Evolutionary conservation across 2,888 invertebrate species (phyloP), one percentile per base, ranked within the genome.

Genomic region (Autographa gamma): DNA sequence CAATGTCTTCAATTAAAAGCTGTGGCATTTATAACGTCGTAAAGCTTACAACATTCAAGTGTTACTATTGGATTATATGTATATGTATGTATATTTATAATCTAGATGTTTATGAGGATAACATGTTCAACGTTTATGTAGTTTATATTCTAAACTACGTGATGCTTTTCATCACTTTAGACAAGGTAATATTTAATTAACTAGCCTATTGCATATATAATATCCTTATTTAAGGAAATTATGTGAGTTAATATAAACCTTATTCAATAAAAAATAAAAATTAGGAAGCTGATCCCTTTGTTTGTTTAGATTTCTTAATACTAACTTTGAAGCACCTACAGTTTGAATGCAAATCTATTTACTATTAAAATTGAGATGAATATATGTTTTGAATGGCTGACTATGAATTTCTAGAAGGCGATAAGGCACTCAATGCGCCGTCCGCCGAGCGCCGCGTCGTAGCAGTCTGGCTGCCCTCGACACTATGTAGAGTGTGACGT

Each of bases 401-500:
- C 77, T 73, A 73, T 73, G 69, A 71, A 76, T 69, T 71, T 74
- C 32, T 74, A 79, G 74, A 81, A 79, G 73, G 71, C 71, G 76
- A 73, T 77, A 77, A 79, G 80, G 76, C 71, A 67, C 74, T 72
- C 73, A 69, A 72, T 56, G 65, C 54, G 66, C 60, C 25, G 65
- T 59, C 71, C 73, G 16, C 16, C 52, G 41, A 41, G 65, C 54
- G 65, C 41, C 25, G 62, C 73, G 72, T 76, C 79, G 80, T 75
- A 83, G 78, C 71, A 77, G 76, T 74, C 77, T 79, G 77, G 78
- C 73, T 82, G 83, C 81, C 85, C 83, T 83, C 84, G 83, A 81
- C 86, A 85, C 83, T 84, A 81, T 81, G 79, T 75, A 77, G 79
- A 76, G 56, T 79, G 88, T 93, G 94, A 93, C 93, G 93, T 93